Base-by-base conservation (phyloP, 1,140 invertebrate species). In the Manduca sexta region DNA sequence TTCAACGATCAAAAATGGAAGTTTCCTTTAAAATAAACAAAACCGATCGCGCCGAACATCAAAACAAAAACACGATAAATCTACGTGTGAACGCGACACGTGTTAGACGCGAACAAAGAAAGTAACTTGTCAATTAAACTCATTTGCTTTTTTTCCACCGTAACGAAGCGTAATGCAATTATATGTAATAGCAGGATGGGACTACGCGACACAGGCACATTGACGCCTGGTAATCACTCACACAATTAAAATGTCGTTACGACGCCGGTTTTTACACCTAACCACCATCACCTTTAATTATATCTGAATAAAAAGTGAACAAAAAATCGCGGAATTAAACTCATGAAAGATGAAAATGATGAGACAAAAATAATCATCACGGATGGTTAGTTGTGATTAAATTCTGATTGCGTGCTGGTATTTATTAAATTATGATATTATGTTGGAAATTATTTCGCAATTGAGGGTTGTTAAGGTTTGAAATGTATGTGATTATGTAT, bases 101-200 rank as follows among this genome's bases (percentile, higher is more conserved):
- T 81, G 79, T 64, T 70, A 69, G 61, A 56, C 69, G n/a, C n/a
- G 66, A 74, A 81, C 79, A 81, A 81, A 81, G 70, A 82, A 72
- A 78, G 66, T 64, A 64, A 69, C 68, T 60, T 74, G 74, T 79
- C 77, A 79, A 84, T 84, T 84, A 84, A 74, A 79, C 65, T 52
- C 62, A 70, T 69, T 76, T 65, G 63, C 66, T 70, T 76, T 80
- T 78, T 80, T 80, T 68, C 72, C 64, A 65, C 73, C 56, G 76
- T 84, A 80, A 80, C 80, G 74, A 82, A 82, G 64, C 76, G 71
- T 84, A 82, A 82, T 84, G 73, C 78, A 84, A 84, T 84, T 84
- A 84, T 75, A 64, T 65, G 78, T 84, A 84, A 84, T 84, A 77
- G 76, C 78, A 84, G 80, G 78, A 84, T 75, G 78, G 79, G 60